These are phyloP conservation scores for Atractosteus spatula DNA, from an alignment of 2,113 vertebrate species.

Conservation along the genomic window DNA sequence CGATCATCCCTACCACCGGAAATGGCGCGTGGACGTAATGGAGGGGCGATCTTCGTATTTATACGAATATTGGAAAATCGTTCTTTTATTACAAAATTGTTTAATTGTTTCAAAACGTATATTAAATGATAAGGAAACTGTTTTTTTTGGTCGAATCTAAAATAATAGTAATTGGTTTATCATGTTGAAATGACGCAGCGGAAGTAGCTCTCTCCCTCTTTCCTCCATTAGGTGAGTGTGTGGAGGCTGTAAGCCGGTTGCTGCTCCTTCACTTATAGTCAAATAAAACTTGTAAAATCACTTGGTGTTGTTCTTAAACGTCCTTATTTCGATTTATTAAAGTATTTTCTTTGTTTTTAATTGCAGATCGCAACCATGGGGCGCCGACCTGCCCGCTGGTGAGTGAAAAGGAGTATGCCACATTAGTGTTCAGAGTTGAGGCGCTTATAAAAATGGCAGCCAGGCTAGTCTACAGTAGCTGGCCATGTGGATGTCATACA, in stretches of 20 bases:
- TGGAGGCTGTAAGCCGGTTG: conserved; percentile 31
- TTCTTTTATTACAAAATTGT: no score
- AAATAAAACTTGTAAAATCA: background rate
- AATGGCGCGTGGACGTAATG: no score
- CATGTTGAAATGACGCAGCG: conserved; percentile 47
- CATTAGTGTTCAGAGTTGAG: background rate
- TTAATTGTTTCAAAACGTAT: no score
- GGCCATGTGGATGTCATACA: background rate
- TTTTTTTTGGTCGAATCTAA: no score
- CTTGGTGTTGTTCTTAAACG: fast-evolving
- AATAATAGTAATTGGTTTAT: no score
- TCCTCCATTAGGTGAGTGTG: conserved; percentile 76
- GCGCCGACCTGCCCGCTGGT: conserved; percentile 76
- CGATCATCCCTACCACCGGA: no score
- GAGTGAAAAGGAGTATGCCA: conserved; percentile 33
- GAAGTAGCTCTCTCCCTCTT: conserved; percentile 58
- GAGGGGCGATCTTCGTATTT: no score
- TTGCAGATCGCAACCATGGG: conserved; percentile 69
- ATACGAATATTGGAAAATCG: no score
- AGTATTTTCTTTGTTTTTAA: conserved; percentile 10
- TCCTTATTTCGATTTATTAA: background rate
- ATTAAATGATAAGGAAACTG: no score
- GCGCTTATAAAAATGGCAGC: background rate
- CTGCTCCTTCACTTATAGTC: conserved; percentile 20
- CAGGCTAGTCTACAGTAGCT: no score